phyloP scores from a whole-genome alignment of 2,113 vertebrate genomes.

The Poeciliopsis occidentalis region DNA sequence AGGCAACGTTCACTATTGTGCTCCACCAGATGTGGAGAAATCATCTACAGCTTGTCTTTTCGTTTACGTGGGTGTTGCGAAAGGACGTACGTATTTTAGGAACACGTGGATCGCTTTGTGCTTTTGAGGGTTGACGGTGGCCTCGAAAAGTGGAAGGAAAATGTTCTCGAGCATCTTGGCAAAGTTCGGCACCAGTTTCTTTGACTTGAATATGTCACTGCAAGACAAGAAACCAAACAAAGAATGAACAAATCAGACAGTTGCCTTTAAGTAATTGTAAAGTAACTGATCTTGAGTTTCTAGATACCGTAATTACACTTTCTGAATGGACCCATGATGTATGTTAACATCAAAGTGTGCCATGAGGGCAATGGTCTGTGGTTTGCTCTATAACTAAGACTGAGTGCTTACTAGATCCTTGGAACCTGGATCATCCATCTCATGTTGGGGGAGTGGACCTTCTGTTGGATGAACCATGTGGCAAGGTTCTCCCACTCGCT shows the following conservation, averaged over 20 bases:
- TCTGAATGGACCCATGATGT: neutral
- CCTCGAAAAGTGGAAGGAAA: conserved; percentile 94
- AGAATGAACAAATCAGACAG: neutral
- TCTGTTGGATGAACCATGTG: conserved; percentile 94
- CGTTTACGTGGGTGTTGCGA: neutral
- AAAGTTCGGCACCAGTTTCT: conserved; percentile 89
- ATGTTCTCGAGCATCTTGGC: conserved; percentile 97
- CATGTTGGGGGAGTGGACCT: conserved; percentile 94
- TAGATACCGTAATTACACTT: neutral
- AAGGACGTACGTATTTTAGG: conserved; percentile 93
- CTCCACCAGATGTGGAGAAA: neutral
- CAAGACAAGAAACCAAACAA: conserved; percentile 45
- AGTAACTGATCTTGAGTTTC: neutral
- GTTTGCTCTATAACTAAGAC: neutral
- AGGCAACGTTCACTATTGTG: neutral
- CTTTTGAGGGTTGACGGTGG: conserved; percentile 92
- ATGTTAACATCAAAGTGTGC: neutral
- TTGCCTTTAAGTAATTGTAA: neutral
- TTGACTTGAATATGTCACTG: conserved; percentile 96
- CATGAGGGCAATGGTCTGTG: neutral
- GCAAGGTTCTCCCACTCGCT: conserved; percentile 89
- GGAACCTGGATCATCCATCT: conserved; percentile 98
- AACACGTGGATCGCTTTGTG: conserved; percentile 90
- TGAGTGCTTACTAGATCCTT: conserved; percentile 91
- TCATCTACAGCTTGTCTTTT: neutral